These are phyloP conservation scores for Pipistrellus pipistrellus DNA, from an alignment of 2,797 vertebrate genomes.

Conservation along the genomic window DNA sequence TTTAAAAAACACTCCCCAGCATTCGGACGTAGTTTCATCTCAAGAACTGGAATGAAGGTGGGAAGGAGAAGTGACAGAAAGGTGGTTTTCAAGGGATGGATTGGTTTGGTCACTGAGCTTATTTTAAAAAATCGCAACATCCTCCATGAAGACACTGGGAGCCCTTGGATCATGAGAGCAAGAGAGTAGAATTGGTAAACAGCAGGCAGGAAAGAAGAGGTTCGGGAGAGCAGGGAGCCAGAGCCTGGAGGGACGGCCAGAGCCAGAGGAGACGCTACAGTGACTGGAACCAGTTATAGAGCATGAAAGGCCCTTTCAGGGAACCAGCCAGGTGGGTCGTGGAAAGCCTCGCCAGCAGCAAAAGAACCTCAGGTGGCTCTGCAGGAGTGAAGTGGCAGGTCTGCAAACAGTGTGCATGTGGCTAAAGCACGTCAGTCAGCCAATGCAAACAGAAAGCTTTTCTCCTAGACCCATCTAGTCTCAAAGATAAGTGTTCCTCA, in stretches of 20 bases:
- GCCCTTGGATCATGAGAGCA: not conserved
- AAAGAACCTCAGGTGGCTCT: not conserved
- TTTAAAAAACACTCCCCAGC: not conserved
- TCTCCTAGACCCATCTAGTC: not conserved
- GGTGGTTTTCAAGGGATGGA: not conserved
- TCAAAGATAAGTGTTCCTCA: not conserved
- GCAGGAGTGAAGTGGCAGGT: not conserved
- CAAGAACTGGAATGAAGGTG: conserved; percentile 12
- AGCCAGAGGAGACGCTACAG: not conserved
- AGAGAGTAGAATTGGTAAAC: not conserved
- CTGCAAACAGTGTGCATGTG: not conserved
- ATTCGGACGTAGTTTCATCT: not conserved
- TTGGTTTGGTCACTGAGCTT: not conserved
- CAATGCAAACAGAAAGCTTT: not conserved
- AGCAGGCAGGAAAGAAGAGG: not conserved
- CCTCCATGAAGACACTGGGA: not conserved
- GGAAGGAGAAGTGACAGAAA: conserved; percentile 46
- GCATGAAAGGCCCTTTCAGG: not conserved
- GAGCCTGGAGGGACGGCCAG: not conserved
- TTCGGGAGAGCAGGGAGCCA: not conserved
- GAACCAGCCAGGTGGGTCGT: not conserved
- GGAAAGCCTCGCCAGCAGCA: not conserved
- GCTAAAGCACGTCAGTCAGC: not conserved
- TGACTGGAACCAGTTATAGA: not conserved
- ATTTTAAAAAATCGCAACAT: conserved; percentile 13